Conservation (phyloP, 2,888 invertebrate genomes). For the Pheosia tremula region DNA sequence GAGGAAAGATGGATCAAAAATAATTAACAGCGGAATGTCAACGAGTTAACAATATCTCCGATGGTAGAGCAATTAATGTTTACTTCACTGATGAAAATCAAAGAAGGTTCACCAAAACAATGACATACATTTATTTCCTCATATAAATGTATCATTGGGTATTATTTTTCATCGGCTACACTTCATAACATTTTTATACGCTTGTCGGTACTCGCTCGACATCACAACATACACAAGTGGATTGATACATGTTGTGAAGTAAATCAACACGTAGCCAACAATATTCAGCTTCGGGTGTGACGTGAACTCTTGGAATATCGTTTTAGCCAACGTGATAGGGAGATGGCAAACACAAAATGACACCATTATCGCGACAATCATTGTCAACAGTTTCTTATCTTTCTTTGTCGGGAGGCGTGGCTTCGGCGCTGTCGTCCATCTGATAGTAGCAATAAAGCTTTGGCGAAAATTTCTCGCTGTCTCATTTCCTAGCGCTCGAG, state of each 20-base stretch:
- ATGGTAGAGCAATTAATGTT: background rate
- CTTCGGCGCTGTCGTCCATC: constrained; percentile 61
- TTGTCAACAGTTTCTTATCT: constrained; percentile 90
- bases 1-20: background rate
- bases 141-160: background rate
- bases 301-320: constrained; percentile 86
- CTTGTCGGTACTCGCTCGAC: constrained; percentile 96
- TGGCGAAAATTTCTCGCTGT: constrained; percentile 48
- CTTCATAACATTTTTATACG: constrained; percentile 91
- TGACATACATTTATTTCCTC: background rate
- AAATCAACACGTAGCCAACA: constrained; percentile 92
- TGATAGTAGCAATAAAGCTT: constrained; percentile 62
- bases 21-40: background rate
- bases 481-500: constrained; percentile 46
- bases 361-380: constrained; percentile 96
- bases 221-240: constrained; percentile 97
- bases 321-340: constrained; percentile 94
- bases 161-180: constrained; percentile 64
- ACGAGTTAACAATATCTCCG: background rate
- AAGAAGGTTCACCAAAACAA: too few relatives aligned
- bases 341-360: constrained; percentile 96
- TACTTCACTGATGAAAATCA: too few relatives aligned
- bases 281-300: constrained; percentile 88
- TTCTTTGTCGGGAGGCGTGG: constrained; percentile 89
- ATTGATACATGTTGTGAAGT: constrained; percentile 94